Evolutionary conservation across 2,113 vertebrate species (phyloP).

Genomic region (Entomyzon cyanotis): DNA sequence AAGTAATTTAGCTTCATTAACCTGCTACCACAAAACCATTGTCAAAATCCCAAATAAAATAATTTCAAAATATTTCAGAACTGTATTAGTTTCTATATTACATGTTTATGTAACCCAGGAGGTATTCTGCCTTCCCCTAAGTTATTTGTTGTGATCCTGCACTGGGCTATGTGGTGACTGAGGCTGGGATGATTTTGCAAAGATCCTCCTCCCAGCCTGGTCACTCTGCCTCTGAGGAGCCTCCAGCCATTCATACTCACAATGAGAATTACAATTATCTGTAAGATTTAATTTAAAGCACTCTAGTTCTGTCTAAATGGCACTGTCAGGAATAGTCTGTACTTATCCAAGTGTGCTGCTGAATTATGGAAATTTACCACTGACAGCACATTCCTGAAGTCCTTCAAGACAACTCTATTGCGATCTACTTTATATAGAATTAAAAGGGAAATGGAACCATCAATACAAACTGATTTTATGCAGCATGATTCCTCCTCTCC

Average conservation of each 20-base stretch:
- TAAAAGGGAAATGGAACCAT: background rate
- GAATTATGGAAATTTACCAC: background rate
- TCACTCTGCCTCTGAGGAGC: background rate
- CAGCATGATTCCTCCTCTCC: background rate
- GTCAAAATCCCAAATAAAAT: background rate
- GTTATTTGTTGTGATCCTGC: no score
- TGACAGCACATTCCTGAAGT: background rate
- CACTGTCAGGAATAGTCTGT: background rate
- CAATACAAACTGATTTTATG: background rate
- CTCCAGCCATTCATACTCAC: background rate
- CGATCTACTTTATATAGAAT: background rate
- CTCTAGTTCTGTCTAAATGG: background rate
- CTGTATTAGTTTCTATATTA: background rate
- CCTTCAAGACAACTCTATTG: background rate
- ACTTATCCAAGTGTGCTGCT: background rate
- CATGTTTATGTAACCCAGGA: background rate
- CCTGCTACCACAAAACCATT: background rate
- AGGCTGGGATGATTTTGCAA: background rate
- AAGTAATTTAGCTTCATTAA: background rate
- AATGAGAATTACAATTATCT: background rate
- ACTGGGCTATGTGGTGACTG: background rate
- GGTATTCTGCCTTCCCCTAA: background rate
- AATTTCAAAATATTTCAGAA: background rate
- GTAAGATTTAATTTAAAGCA: background rate
- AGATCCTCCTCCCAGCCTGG: background rate